Evolutionary conservation across 23 tunicate species (phyloP).

Genomic region (Oikopleura vanhoeffeni): DNA sequence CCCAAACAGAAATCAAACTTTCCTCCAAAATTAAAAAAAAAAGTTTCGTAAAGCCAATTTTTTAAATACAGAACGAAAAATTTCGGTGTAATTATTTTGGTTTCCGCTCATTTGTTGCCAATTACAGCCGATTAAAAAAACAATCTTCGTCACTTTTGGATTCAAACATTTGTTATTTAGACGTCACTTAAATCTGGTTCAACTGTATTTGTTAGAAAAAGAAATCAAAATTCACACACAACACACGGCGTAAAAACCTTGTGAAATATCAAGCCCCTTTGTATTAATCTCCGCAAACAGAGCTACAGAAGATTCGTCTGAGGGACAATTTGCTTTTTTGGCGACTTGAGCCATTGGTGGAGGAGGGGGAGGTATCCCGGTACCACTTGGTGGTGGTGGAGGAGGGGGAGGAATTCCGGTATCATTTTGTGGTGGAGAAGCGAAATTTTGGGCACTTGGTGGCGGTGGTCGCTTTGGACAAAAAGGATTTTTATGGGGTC

Average conservation of each 20-base stretch:
- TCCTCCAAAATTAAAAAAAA: no score
- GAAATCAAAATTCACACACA: neutral
- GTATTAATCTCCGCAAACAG: constrained; percentile 54
- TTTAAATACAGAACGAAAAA: no score
- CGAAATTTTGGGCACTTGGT: neutral
- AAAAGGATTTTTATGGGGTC: neutral
- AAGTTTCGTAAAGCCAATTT: no score
- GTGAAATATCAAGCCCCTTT: constrained; percentile 38
- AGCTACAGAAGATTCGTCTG: constrained; percentile 22
- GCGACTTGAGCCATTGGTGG: neutral
- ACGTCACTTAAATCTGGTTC: no score
- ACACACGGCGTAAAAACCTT: constrained; percentile 21
- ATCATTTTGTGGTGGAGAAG: constrained; percentile 19
- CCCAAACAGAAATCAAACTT: no score
- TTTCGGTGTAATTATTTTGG: no score
- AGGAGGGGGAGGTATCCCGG: constrained; percentile 35
- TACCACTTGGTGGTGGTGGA: neutral
- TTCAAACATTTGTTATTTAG: no score
- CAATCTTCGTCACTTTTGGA: no score
- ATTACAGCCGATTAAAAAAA: no score
- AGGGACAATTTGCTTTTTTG: neutral
- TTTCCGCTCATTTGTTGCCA: no score
- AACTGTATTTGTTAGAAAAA: no score
- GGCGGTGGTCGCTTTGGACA: constrained; percentile 21
- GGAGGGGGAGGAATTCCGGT: neutral